phyloP scores from a whole-genome alignment of 2,888 invertebrate genomes.

The Melikaiella ostensackeni region DNA sequence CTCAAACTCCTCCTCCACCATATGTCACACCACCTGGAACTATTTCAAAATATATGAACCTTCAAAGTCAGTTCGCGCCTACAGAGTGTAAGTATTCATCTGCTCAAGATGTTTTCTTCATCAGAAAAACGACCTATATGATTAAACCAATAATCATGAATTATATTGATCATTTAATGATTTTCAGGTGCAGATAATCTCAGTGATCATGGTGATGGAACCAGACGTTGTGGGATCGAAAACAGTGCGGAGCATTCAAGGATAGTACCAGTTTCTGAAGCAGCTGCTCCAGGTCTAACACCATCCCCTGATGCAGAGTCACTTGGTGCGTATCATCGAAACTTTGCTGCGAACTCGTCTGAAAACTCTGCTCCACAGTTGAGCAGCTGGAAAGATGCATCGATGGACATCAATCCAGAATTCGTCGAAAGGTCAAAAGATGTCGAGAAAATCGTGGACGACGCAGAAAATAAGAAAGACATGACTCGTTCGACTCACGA shows the following conservation, averaged over 20 bases:
- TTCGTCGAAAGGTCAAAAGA: conserved; percentile 57
- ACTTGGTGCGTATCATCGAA: conserved; percentile 69
- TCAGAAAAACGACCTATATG: not conserved
- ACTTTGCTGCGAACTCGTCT: conserved; percentile 55
- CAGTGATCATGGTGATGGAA: conserved; percentile 44
- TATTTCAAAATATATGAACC: conserved; percentile 56
- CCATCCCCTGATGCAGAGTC: conserved; percentile 61
- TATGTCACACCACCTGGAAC: conserved; percentile 72
- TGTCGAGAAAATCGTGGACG: conserved; percentile 43
- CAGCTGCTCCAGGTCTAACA: conserved; percentile 42
- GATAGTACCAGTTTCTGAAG: conserved; percentile 53
- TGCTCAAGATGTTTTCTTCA: not conserved
- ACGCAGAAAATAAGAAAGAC: conserved; percentile 43
- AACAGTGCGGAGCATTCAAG: conserved; percentile 57
- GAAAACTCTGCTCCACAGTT: conserved; percentile 64
- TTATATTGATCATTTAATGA: not conserved
- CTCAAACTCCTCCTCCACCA: conserved; percentile 74
- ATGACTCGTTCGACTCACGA: conserved; percentile 67
- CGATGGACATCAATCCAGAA: conserved; percentile 61
- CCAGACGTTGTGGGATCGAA: conserved; percentile 57
- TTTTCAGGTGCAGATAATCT: not conserved
- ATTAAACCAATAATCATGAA: no score
- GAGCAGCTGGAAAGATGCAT: conserved; percentile 65
- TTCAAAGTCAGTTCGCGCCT: not conserved
- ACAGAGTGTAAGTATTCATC: conserved; percentile 30